These are phyloP conservation scores for Oscheius myriophilus DNA, from an alignment of 2,888 invertebrate species.

Conservation along the genomic window DNA sequence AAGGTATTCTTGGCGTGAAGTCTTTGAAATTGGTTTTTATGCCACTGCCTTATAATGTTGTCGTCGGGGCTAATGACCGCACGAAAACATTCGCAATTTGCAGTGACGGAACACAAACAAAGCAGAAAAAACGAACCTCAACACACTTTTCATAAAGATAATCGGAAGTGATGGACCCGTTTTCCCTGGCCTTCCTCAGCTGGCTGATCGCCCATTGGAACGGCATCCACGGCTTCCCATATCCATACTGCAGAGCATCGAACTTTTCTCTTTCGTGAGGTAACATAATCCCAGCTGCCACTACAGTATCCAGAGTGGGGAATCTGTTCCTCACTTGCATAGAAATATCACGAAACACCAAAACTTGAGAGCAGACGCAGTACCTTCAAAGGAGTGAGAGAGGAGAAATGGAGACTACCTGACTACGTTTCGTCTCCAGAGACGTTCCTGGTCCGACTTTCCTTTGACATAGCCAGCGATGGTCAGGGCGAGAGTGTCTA, in stretches of 20 bases:
- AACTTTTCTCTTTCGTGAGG: slow-evolving; percentile 50
- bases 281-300: slow-evolving; percentile 45
- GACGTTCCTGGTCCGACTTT: slow-evolving; percentile 5
- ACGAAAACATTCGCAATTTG: too few species aligned
- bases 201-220: slow-evolving; percentile 60
- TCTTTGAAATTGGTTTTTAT: too few species aligned
- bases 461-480: slow-evolving; percentile 33
- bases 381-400: slow-evolving; percentile 28
- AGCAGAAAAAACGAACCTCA: slow-evolving; percentile 9
- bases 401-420: not conserved
- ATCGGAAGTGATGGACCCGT: slow-evolving; percentile 38
- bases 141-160: slow-evolving; percentile 42
- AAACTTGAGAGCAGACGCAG: slow-evolving; percentile 49
- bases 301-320: slow-evolving; percentile 47
- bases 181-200: slow-evolving; percentile 44
- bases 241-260: slow-evolving; percentile 39
- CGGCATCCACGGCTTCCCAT: slow-evolving; percentile 64
- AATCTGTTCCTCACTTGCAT: slow-evolving; percentile 52
- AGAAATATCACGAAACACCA: slow-evolving; percentile 55
- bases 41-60: too few species aligned
- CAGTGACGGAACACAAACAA: not conserved
- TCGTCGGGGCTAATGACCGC: too few species aligned
- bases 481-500: slow-evolving; percentile 49
- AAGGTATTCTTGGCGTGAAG: too few species aligned
- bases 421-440: slow-evolving; percentile 26